Conservation (phyloP, 2,113 vertebrate species). For the Ascaphus truei region DNA sequence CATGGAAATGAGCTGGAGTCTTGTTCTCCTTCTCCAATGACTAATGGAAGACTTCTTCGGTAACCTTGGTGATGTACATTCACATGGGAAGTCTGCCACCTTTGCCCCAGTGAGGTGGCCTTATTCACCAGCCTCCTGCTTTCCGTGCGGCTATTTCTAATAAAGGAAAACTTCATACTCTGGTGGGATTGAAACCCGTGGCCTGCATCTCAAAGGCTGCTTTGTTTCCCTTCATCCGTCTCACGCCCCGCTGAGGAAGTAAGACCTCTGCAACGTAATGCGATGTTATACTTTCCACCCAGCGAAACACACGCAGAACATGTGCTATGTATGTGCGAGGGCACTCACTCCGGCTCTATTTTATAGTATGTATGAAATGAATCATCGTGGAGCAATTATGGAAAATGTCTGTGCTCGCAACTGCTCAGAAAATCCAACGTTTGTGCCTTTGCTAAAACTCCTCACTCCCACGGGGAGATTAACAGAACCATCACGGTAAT, state of each 20-base stretch:
- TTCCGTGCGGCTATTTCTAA: slow-evolving; percentile 24
- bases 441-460: too few species aligned
- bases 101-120: slow-evolving; percentile 31
- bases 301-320: too few species aligned
- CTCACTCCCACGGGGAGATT: too few species aligned
- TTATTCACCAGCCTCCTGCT: slow-evolving; percentile 23
- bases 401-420: too few species aligned
- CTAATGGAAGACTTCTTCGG: not conserved
- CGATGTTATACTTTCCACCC: not conserved
- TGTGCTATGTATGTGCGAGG: too few species aligned
- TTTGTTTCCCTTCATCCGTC: slow-evolving; percentile 42
- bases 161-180: slow-evolving; percentile 31
- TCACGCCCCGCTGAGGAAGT: slow-evolving; percentile 13
- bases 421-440: too few species aligned
- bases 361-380: too few species aligned
- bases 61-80: not conserved
- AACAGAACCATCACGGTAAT: too few species aligned
- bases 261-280: not conserved
- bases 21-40: too few species aligned
- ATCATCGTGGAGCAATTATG: too few species aligned
- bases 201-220: slow-evolving; percentile 25
- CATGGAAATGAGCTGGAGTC: too few species aligned
- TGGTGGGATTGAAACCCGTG: slow-evolving; percentile 30
- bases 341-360: too few species aligned
- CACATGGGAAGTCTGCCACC: not conserved